These are phyloP conservation scores for Pegea sp. DNA, from an alignment of 23 tunicate genomes.

Conservation along the genomic window DNA sequence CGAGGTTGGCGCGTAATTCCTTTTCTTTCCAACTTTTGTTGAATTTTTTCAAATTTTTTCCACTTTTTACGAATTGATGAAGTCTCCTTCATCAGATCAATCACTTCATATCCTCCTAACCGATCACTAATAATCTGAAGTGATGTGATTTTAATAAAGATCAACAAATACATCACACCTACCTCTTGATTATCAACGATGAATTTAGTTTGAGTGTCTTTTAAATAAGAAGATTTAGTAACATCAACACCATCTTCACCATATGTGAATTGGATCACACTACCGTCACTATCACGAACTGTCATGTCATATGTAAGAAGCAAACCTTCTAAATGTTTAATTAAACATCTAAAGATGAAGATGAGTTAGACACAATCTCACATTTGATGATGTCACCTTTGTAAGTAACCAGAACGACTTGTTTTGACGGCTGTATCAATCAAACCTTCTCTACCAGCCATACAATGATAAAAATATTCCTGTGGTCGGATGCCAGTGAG, in stretches of 20 bases:
- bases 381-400: slow-evolving; percentile 21
- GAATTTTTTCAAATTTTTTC: slow-evolving; percentile 32
- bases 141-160: too few relatives aligned
- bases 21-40: slow-evolving; percentile 21
- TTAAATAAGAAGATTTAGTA: slow-evolving; percentile 38
- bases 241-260: slow-evolving; percentile 98
- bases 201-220: slow-evolving; percentile 26
- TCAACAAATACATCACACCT: too few relatives aligned
- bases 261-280: slow-evolving; percentile 77
- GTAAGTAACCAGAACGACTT: slow-evolving; percentile 86
- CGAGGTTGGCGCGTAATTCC: too few relatives aligned
- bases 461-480: slow-evolving; percentile 84
- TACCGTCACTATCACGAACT: slow-evolving; percentile 81
- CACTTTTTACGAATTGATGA: slow-evolving; percentile 12
- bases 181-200: slow-evolving; percentile 42
- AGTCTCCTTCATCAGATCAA: too few relatives aligned
- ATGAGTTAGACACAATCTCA: background rate
- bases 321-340: slow-evolving; percentile 76
- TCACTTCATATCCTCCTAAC: too few relatives aligned
- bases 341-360: background rate
- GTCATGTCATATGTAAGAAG: slow-evolving; percentile 71
- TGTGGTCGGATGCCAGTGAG: slow-evolving; percentile 88
- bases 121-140: too few relatives aligned
- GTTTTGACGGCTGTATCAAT: slow-evolving; percentile 98
- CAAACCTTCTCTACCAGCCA: slow-evolving; percentile 99